Percentiles rank a stretch among this genome's conserved stretches.
Evolutionary conservation across 2,113 vertebrate species (phyloP).

Genomic region (Sclerurus mexicanus): DNA sequence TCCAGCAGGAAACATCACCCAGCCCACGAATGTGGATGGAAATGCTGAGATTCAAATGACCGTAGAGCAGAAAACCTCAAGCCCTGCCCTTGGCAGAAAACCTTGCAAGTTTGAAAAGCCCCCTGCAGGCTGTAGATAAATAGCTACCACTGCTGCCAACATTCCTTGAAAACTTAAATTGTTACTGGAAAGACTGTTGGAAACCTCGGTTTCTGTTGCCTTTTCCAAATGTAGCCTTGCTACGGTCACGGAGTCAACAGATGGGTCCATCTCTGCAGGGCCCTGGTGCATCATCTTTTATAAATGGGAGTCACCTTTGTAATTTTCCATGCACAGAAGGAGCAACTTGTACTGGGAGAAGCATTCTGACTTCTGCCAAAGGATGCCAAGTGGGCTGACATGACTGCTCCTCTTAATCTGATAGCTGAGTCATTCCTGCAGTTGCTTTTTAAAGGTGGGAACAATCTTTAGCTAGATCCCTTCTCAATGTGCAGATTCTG

Average conservation of each 20-base stretch:
- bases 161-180: constrained; percentile 4
- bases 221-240: background rate
- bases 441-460: constrained; percentile 44
- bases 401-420: background rate
- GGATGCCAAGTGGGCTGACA: background rate
- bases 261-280: background rate
- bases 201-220: background rate
- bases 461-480: background rate
- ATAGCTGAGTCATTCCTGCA: constrained; percentile 31
- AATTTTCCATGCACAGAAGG: constrained; percentile 25
- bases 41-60: background rate
- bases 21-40: background rate
- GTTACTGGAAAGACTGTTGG: background rate
- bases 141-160: background rate
- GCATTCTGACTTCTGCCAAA: constrained; percentile 21
- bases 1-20: background rate
- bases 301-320: constrained; percentile 55
- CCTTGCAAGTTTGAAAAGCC: background rate
- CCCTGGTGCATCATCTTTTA: constrained; percentile 46
- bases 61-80: background rate
- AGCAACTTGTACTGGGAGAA: constrained; percentile 28
- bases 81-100: background rate
- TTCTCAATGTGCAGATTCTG: background rate
- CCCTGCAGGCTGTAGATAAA: background rate
- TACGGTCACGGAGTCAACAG: background rate